These are phyloP conservation scores for Porites lutea DNA, from an alignment of 64 coral and sea anemone species.

Conservation along the genomic window DNA sequence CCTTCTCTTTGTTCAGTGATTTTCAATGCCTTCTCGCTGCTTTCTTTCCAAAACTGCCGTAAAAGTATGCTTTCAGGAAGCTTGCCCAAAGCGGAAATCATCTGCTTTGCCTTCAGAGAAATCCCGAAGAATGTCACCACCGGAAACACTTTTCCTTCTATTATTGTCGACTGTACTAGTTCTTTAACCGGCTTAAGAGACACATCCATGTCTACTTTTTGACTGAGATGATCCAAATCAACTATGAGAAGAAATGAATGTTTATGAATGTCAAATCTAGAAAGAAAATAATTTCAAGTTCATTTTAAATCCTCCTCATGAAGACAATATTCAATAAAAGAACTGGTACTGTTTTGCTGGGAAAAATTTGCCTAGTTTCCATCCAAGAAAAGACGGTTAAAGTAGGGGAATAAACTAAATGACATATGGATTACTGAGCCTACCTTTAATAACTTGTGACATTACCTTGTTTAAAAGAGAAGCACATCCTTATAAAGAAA, in stretches of 20 bases:
- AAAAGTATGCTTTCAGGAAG: conserved; percentile 37
- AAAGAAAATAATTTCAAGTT: too few species aligned
- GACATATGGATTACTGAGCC: too few species aligned
- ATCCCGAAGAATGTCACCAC: conserved; percentile 42
- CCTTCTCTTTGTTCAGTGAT: neutral
- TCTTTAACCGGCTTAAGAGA: neutral
- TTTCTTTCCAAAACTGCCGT: conserved; percentile 53
- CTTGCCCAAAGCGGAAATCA: neutral
- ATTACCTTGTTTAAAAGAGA: conserved; percentile 9
- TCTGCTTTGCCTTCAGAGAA: conserved; percentile 18
- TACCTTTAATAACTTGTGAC: too few species aligned
- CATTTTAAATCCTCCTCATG: too few species aligned
- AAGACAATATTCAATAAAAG: neutral
- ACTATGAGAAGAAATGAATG: conserved; percentile 4
- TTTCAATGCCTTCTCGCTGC: conserved; percentile 29
- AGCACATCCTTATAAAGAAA: conserved; percentile 5
- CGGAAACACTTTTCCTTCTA: neutral
- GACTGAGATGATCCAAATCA: conserved; percentile 15
- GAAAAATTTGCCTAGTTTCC: too few species aligned
- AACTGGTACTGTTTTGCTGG: too few species aligned
- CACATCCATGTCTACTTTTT: neutral
- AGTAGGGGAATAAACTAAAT: too few species aligned
- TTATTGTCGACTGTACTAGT: neutral
- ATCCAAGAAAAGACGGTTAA: too few species aligned
- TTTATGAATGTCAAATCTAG: neutral